phyloP scores from a whole-genome alignment of 2,888 invertebrate genomes.

The Tenthredo mesomela region DNA sequence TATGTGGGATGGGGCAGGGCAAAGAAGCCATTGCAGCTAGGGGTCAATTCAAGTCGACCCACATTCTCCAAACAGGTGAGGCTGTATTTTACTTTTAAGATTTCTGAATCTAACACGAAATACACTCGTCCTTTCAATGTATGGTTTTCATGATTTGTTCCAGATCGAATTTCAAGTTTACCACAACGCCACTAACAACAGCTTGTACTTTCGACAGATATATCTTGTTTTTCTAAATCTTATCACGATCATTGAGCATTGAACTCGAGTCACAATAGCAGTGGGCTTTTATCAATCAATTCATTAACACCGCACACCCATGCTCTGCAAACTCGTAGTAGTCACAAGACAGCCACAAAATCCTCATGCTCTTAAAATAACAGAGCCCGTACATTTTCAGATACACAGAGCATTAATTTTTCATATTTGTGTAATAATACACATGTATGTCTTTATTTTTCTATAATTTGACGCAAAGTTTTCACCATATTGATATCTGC shows the following conservation, averaged over 20 bases:
- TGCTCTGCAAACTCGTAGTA: conserved; percentile 30
- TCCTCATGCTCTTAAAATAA: conserved; percentile 29
- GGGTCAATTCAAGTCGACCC: conserved; percentile 49
- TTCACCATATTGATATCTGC: not conserved
- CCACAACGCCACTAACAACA: not conserved
- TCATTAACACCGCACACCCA: conserved; percentile 36
- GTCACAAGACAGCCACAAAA: conserved; percentile 40
- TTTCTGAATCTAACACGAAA: not conserved
- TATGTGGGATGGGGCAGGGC: conserved; percentile 53
- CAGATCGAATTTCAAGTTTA: conserved; percentile 1
- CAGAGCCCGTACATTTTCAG: conserved; percentile 45
- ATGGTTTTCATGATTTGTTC: not conserved
- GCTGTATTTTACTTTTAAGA: conserved; percentile 30
- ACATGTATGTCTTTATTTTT: conserved; percentile 10
- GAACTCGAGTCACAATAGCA: conserved; percentile 1
- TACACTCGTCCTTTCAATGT: not conserved
- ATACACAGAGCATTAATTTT: conserved; percentile 29
- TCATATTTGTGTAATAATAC: not conserved
- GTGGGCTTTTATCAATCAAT: conserved; percentile 27
- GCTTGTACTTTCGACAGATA: not conserved
- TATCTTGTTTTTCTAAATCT: conserved; percentile 13
- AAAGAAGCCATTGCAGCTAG: conserved; percentile 55
- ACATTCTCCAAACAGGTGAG: conserved; percentile 38
- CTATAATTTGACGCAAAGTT: not conserved
- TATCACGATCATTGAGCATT: conserved; percentile 23